Conservation (phyloP, 2,113 vertebrate species). For the Gambusia holbrooki region DNA sequence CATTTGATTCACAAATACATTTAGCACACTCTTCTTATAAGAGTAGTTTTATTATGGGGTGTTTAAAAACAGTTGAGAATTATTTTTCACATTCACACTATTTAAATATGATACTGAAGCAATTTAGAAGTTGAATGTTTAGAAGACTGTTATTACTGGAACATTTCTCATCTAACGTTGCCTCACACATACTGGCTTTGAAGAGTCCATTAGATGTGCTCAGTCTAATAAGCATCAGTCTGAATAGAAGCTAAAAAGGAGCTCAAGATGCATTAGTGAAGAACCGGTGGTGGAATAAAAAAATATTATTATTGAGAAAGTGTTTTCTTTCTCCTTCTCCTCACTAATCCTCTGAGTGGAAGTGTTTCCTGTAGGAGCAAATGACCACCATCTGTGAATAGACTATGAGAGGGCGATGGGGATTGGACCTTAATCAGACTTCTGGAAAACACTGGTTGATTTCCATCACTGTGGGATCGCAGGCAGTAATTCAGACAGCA, state of each 20-base stretch:
- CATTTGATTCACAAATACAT: not conserved
- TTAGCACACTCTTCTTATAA: not conserved
- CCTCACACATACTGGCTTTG: slow-evolving; percentile 29
- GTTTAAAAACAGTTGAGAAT: not conserved
- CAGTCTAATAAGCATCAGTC: slow-evolving; percentile 24
- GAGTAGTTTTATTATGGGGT: not conserved
- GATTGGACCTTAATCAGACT: slow-evolving; percentile 54
- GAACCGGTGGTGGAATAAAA: not conserved
- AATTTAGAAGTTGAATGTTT: slow-evolving; percentile 17
- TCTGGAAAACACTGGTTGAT: slow-evolving; percentile 54
- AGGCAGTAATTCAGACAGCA: slow-evolving; percentile 60
- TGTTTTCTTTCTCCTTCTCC: not conserved
- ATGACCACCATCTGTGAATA: slow-evolving; percentile 50
- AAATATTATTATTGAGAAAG: slow-evolving; percentile 18
- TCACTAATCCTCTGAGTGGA: slow-evolving; percentile 43
- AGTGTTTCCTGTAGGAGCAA: slow-evolving; percentile 49
- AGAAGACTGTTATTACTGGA: slow-evolving; percentile 24
- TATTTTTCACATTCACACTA: not conserved
- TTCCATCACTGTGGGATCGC: slow-evolving; percentile 64
- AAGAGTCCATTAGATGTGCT: slow-evolving; percentile 43
- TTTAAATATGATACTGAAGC: slow-evolving; percentile 13
- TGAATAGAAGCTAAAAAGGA: slow-evolving; percentile 3
- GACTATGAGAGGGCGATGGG: slow-evolving; percentile 16
- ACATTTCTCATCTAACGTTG: slow-evolving; percentile 47
- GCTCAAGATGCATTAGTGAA: slow-evolving; percentile 30